These are phyloP conservation scores for Nymphalis polychloros DNA, from an alignment of 2,888 invertebrate species.

Conservation along the genomic window DNA sequence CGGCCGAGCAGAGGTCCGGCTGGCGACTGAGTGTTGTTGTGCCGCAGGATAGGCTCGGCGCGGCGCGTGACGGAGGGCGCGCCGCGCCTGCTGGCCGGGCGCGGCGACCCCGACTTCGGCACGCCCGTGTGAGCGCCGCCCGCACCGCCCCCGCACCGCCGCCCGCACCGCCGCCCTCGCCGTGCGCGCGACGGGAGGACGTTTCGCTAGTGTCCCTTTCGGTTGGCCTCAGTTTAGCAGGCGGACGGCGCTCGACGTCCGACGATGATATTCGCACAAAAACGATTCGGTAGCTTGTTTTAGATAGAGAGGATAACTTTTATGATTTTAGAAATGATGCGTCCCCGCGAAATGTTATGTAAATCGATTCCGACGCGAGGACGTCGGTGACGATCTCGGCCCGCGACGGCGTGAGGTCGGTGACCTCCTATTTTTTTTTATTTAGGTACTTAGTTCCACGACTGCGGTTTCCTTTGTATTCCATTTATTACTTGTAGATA, in stretches of 20 bases:
- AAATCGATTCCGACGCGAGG: background rate
- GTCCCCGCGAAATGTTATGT: background rate
- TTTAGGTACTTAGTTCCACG: constrained; percentile 1
- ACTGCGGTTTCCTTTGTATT: background rate
- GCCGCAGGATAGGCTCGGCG: constrained; percentile 72
- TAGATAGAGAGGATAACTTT: constrained; percentile 3
- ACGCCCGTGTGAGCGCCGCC: constrained; percentile 81
- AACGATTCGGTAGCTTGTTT: background rate
- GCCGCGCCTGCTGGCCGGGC: constrained; percentile 67
- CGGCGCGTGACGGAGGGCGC: constrained; percentile 69
- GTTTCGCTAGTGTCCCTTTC: background rate
- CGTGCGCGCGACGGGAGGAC: background rate
- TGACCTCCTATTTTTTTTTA: background rate
- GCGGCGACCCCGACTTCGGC: constrained; percentile 86
- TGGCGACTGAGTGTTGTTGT: background rate
- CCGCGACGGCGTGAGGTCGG: background rate
- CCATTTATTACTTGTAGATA: constrained; percentile 3
- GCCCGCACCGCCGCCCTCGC: constrained; percentile 7
- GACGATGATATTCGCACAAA: constrained; percentile 8
- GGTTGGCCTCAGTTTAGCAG: background rate
- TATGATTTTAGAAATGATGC: background rate
- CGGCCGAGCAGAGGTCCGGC: background rate
- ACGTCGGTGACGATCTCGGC: background rate
- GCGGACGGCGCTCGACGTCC: background rate
- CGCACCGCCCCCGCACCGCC: background rate